Conservation (phyloP, 1,140 invertebrate genomes). For the Anoplophora glabripennis region DNA sequence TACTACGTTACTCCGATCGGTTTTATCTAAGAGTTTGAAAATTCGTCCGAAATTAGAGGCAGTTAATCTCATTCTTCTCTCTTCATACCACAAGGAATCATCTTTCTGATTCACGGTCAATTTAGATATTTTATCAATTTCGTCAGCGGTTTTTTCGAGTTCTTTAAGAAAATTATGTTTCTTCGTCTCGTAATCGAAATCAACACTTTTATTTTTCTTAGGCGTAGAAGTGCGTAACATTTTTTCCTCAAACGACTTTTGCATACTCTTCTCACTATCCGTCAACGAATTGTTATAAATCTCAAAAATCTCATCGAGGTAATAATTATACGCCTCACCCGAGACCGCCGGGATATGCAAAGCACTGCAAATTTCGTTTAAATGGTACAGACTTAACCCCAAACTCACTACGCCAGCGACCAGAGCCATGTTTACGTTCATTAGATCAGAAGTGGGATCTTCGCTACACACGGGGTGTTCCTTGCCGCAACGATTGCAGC, state of each 20-base stretch:
- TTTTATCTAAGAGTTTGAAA: slow-evolving; percentile 28
- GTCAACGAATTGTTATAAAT: slow-evolving; percentile 21
- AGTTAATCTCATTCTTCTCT: slow-evolving; percentile 32
- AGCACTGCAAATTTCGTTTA: slow-evolving; percentile 30
- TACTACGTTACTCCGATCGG: slow-evolving; percentile 24
- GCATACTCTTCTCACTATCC: not conserved
- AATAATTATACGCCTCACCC: slow-evolving; percentile 22
- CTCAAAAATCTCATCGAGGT: slow-evolving; percentile 19
- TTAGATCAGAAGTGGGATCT: slow-evolving; percentile 25
- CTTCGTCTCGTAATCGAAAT: slow-evolving; percentile 14
- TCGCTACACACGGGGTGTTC: slow-evolving; percentile 25
- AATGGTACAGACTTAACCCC: slow-evolving; percentile 21
- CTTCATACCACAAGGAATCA: slow-evolving; percentile 19
- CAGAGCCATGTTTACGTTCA: slow-evolving; percentile 28
- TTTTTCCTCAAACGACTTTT: slow-evolving; percentile 2
- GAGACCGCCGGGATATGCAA: slow-evolving; percentile 23
- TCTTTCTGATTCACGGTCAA: slow-evolving; percentile 23
- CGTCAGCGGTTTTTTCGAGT: slow-evolving; percentile 11
- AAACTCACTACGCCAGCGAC: slow-evolving; percentile 30
- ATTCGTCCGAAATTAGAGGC: slow-evolving; percentile 40
- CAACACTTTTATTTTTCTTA: not conserved
- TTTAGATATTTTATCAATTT: slow-evolving; percentile 22
- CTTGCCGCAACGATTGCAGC: slow-evolving; percentile 19
- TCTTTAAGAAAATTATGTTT: slow-evolving; percentile 20
- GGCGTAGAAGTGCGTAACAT: slow-evolving; percentile 18